Conservation (phyloP, 2,888 invertebrate species). For the Bombyx huttoni region DNA sequence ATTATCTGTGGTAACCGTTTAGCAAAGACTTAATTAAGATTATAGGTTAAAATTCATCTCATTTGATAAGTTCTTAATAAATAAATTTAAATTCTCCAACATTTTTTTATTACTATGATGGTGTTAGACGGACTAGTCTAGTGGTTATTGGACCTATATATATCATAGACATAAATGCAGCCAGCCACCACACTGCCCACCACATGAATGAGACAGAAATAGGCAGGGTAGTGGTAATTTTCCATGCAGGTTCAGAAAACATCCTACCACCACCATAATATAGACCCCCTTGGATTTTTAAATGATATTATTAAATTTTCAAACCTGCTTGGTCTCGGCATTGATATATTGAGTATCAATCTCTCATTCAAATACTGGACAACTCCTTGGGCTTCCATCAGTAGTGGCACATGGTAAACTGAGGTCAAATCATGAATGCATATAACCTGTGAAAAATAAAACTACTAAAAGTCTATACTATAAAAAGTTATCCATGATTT, state of each 20-base stretch:
- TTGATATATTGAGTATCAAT: conserved; percentile 80
- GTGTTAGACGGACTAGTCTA: no score
- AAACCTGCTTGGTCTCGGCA: conserved; percentile 76
- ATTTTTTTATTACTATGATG: neutral
- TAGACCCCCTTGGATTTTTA: neutral
- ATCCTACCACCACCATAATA: no score
- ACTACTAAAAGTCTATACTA: no score
- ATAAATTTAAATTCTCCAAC: neutral
- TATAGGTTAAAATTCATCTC: neutral
- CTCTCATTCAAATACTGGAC: conserved; percentile 88
- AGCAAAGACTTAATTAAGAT: neutral
- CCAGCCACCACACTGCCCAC: no score
- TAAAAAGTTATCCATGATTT: neutral
- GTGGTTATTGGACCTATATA: no score
- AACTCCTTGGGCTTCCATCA: conserved; percentile 93
- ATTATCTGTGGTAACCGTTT: no score
- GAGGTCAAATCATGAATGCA: conserved; percentile 95
- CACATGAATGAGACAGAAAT: no score
- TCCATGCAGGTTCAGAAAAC: no score
- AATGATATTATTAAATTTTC: neutral
- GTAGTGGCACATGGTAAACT: conserved; percentile 94
- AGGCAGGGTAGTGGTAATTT: no score
- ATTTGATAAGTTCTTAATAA: neutral
- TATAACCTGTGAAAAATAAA: conserved; percentile 76
- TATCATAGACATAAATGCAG: no score